These are phyloP conservation scores for Netelia fuscicornis DNA, from an alignment of 2,888 invertebrate genomes.

Conservation along the genomic window DNA sequence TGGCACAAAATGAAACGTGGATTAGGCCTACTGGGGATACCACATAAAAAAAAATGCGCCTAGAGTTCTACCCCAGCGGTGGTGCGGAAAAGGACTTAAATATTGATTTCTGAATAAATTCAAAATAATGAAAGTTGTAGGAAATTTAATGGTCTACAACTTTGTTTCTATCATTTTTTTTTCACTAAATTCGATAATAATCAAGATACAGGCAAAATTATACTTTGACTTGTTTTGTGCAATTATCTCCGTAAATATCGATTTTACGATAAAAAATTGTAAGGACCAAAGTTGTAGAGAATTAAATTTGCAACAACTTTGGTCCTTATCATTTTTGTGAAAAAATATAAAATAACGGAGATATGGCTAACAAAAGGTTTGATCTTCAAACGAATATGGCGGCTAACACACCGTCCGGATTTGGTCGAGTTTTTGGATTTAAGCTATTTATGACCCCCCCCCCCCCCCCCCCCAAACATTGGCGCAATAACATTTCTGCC, in stretches of 20 bases:
- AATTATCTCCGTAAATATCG: background rate
- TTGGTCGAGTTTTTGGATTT: background rate
- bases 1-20: too few species aligned
- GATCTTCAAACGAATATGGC: background rate
- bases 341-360: background rate
- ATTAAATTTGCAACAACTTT: background rate
- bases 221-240: background rate
- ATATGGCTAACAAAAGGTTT: background rate
- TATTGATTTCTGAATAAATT: background rate
- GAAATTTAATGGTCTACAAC: background rate
- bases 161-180: background rate
- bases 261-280: background rate
- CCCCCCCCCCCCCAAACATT: background rate
- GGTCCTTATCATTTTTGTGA: background rate
- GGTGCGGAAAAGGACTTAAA: background rate
- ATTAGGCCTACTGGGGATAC: too few species aligned
- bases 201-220: background rate
- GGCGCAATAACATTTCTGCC: conserved; percentile 19
- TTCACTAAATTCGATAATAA: background rate
- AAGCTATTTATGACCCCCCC: conserved; percentile 17
- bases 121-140: background rate
- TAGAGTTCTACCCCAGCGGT: background rate
- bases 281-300: background rate
- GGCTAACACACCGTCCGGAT: background rate
- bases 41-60: too few species aligned